phyloP scores from a whole-genome alignment of 2,888 invertebrate species.

The Ernsta delagoae region DNA sequence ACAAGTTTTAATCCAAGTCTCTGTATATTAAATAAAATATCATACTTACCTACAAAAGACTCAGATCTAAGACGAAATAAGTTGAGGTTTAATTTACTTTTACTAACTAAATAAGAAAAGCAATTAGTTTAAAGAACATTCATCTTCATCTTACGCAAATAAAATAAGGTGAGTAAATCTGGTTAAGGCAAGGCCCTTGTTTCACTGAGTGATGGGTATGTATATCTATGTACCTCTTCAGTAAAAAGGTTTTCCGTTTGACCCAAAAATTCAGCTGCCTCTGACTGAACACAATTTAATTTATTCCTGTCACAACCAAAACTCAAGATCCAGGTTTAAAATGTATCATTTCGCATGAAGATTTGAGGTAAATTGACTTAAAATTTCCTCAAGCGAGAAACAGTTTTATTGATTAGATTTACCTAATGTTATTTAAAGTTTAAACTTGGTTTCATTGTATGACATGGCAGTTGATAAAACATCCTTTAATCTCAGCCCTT shows the following conservation, averaged over 20 bases:
- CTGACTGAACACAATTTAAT: neutral
- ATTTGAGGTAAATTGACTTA: neutral
- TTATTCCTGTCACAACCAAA: neutral
- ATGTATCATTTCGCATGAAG: neutral
- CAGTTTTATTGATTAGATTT: neutral
- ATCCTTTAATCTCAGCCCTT: neutral
- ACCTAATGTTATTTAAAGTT: too few relatives aligned
- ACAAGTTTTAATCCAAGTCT: too few relatives aligned
- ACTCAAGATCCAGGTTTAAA: constrained; percentile 1
- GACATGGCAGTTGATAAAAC: neutral
- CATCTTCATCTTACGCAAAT: constrained; percentile 13
- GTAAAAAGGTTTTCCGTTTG: constrained; percentile 6
- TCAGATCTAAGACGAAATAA: too few relatives aligned
- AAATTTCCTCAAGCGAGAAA: neutral
- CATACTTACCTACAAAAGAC: too few relatives aligned
- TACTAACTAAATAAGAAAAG: constrained; percentile 8
- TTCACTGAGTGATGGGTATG: neutral
- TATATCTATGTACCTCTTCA: neutral
- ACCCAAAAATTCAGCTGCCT: neutral
- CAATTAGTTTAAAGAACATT: constrained; percentile 15
- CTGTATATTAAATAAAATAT: too few relatives aligned
- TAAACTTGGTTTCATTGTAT: neutral
- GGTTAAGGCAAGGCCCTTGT: constrained; percentile 3
- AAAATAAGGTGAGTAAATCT: constrained; percentile 4
- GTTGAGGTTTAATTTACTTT: too few relatives aligned